Conservation (phyloP, 2,797 vertebrate genomes). For the Rallus crepitans region DNA sequence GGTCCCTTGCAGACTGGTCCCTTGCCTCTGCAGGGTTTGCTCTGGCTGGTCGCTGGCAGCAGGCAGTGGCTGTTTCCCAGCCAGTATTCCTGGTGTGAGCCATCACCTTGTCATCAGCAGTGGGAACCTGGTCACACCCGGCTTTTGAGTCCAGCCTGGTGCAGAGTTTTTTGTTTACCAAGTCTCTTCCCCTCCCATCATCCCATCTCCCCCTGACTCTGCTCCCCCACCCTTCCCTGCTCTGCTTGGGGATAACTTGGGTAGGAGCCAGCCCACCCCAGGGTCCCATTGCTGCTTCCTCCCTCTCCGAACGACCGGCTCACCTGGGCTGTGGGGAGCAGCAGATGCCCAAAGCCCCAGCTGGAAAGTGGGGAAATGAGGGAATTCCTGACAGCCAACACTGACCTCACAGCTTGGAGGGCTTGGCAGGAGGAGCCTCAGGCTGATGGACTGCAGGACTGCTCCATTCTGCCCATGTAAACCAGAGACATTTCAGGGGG, state of each 20-base stretch:
- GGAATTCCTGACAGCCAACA: not conserved
- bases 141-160: not conserved
- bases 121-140: not conserved
- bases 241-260: not conserved
- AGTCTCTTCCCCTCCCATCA: not conserved
- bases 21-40: not conserved
- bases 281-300: not conserved
- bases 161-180: not conserved
- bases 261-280: not conserved
- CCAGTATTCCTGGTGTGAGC: not conserved
- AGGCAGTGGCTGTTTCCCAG: not conserved
- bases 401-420: not conserved
- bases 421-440: not conserved
- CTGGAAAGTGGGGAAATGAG: not conserved
- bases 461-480: rapidly evolving
- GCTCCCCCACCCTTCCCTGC: not conserved
- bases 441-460: not conserved
- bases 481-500: not conserved
- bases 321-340: not conserved
- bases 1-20: not conserved
- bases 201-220: not conserved
- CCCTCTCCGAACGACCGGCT: rapidly evolving
- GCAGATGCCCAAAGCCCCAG: not conserved
- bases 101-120: not conserved
- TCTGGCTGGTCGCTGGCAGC: not conserved